Percentiles rank a stretch among this genome's conserved stretches.
These are phyloP conservation scores for Ptychochromis oligacanthus DNA, from an alignment of 2,113 vertebrate genomes.

Conservation along the genomic window DNA sequence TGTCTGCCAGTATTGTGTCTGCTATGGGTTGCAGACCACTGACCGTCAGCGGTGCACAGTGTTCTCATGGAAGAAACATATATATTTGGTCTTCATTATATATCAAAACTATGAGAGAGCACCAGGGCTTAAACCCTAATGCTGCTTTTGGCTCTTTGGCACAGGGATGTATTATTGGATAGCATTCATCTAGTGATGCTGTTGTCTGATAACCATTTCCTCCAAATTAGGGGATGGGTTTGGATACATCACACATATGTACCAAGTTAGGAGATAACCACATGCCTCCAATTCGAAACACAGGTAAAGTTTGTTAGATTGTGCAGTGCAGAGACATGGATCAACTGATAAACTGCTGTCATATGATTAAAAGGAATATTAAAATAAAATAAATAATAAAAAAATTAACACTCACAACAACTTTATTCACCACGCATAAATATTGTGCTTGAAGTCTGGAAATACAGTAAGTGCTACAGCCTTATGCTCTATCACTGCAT, in stretches of 20 bases:
- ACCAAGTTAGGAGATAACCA: not conserved
- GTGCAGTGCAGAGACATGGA: not conserved
- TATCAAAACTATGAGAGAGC: not conserved
- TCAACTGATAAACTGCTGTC: not conserved
- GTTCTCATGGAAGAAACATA: not conserved
- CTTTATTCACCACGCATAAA: too few species aligned
- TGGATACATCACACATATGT: not conserved
- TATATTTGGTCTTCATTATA: not conserved
- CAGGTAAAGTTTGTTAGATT: not conserved
- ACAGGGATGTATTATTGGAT: not conserved
- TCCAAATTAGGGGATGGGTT: not conserved
- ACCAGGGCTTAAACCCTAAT: too few species aligned
- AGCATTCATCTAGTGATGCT: not conserved
- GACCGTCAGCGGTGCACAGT: not conserved
- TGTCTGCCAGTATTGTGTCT: not conserved
- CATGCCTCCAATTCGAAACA: not conserved
- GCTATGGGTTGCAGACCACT: not conserved
- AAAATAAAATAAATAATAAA: too few species aligned
- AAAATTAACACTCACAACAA: too few species aligned
- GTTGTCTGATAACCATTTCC: not conserved
- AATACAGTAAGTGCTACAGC: not conserved
- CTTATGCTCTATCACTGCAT: not conserved
- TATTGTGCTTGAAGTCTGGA: too few species aligned
- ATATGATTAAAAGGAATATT: not conserved
- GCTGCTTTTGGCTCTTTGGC: not conserved